A percentile compares a stretch with the other conserved stretches of the same genome.
Evolutionary conservation across 2,888 invertebrate genomes (phyloP).

Genomic region (Oxyscelio sp.): DNA sequence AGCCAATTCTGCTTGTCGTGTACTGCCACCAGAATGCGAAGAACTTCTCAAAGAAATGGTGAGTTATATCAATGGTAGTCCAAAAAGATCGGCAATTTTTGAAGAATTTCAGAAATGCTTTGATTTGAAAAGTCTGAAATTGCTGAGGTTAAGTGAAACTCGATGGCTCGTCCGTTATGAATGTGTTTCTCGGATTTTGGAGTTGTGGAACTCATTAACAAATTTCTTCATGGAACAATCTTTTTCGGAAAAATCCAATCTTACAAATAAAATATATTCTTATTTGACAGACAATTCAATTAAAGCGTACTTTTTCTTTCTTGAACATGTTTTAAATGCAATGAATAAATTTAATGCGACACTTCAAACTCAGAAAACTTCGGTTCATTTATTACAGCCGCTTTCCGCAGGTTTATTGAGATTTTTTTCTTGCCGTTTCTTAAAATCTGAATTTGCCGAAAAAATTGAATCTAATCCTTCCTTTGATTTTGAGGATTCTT

Average conservation of each 20-base stretch:
- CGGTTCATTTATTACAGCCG: slow-evolving; percentile 31
- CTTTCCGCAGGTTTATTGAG: background rate
- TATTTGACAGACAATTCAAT: background rate
- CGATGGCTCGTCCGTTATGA: background rate
- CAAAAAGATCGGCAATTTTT: background rate
- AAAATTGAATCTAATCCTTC: background rate
- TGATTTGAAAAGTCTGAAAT: background rate
- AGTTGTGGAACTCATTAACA: background rate
- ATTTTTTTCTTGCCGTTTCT: background rate
- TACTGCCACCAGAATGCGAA: background rate
- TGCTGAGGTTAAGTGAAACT: background rate
- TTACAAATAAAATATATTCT: background rate
- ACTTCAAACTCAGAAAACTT: slow-evolving; percentile 16
- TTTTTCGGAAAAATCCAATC: background rate
- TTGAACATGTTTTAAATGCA: background rate
- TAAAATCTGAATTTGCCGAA: background rate
- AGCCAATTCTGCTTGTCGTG: background rate
- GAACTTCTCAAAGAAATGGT: background rate
- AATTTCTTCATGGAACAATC: background rate
- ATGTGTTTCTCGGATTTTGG: background rate
- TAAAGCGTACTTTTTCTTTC: background rate
- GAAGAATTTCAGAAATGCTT: slow-evolving; percentile 1
- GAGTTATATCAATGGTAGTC: background rate
- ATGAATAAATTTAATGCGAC: slow-evolving; percentile 18
- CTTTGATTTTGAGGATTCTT: background rate